These are phyloP conservation scores for Trichomalopsis sarcophagae DNA, from an alignment of 1,140 invertebrate species.

Conservation along the genomic window DNA sequence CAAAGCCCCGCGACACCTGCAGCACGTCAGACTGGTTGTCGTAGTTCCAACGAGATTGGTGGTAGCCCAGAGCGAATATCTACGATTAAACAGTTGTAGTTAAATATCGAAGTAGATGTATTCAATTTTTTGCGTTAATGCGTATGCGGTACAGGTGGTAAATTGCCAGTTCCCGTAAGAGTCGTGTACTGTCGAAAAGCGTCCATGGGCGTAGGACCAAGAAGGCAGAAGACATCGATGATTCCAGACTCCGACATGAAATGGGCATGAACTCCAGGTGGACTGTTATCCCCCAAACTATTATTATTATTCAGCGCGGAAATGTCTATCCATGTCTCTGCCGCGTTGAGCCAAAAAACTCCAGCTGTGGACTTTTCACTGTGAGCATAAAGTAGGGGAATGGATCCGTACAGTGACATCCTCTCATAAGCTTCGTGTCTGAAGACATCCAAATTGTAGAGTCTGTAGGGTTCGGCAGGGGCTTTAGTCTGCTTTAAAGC, in stretches of 20 bases:
- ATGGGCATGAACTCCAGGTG: constrained; percentile 80
- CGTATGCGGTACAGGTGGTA: constrained; percentile 85
- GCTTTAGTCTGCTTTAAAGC: constrained; percentile 89
- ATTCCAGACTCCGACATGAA: constrained; percentile 97
- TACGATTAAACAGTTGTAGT: constrained; percentile 65
- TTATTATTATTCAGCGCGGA: too few species aligned
- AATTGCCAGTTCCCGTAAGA: constrained; percentile 89
- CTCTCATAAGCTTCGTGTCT: constrained; percentile 96
- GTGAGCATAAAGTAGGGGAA: constrained; percentile 96
- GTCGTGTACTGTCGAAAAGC: constrained; percentile 91
- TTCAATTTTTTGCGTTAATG: neutral
- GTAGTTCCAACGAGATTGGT: constrained; percentile 99
- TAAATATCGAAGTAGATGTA: neutral
- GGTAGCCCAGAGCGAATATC: constrained; percentile 93
- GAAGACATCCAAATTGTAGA: constrained; percentile 99
- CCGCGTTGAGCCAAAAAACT: constrained; percentile 97
- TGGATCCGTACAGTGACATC: constrained; percentile 97
- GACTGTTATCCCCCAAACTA: too few species aligned
- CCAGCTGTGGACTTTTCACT: constrained; percentile 88
- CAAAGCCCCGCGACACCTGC: constrained; percentile 87
- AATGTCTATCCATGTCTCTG: constrained; percentile 99
- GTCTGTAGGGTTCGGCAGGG: constrained; percentile 90
- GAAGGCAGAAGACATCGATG: constrained; percentile 93
- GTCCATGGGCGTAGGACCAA: constrained; percentile 91
- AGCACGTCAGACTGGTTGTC: constrained; percentile 97